Conservation (phyloP, 2,888 invertebrate species). For the Mimachlamys varia region DNA sequence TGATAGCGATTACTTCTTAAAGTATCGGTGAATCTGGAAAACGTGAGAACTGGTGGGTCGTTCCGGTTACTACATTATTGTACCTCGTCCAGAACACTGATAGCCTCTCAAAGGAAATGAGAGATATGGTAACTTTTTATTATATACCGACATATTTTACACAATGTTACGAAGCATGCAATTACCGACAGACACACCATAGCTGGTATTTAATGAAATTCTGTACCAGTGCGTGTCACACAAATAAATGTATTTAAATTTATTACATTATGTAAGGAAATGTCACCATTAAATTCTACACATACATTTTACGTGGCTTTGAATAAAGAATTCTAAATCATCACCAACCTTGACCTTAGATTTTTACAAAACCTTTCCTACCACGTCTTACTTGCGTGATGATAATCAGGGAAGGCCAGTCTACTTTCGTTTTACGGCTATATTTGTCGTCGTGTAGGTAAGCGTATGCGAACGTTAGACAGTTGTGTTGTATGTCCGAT, state of each 20-base stretch:
- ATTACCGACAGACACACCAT: too few species aligned
- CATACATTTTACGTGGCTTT: not conserved
- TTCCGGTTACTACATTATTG: too few species aligned
- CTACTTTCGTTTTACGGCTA: slow-evolving; percentile 17
- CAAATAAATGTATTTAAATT: not conserved
- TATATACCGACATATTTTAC: too few species aligned
- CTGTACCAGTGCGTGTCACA: too few species aligned
- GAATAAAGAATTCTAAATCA: not conserved
- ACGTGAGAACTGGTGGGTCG: too few species aligned
- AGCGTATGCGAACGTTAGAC: not conserved
- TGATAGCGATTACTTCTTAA: too few species aligned
- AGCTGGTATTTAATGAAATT: too few species aligned
- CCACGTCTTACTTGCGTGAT: not conserved
- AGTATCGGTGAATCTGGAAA: too few species aligned
- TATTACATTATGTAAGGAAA: not conserved
- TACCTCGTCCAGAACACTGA: too few species aligned
- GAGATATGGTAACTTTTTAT: too few species aligned
- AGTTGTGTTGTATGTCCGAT: not conserved
- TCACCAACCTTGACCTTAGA: not conserved
- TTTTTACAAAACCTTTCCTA: not conserved
- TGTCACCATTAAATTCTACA: not conserved
- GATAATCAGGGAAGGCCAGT: not conserved
- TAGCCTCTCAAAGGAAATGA: too few species aligned
- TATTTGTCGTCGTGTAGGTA: not conserved
- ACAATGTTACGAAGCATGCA: too few species aligned